These are phyloP conservation scores for Harpagoxenus sublaevis DNA, from an alignment of 2,888 invertebrate genomes.

Conservation along the genomic window DNA sequence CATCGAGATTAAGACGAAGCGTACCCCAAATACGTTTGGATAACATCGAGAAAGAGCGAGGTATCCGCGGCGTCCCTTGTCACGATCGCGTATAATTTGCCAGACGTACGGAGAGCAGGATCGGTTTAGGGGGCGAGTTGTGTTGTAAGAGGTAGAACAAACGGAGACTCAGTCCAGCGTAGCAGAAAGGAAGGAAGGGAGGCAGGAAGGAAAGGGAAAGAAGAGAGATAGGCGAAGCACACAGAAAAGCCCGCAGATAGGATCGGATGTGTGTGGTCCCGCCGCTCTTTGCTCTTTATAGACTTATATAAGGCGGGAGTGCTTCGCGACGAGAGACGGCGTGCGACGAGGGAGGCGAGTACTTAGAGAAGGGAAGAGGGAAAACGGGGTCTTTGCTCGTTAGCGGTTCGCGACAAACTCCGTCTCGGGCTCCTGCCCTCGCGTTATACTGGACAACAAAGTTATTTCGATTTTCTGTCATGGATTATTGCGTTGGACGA, in stretches of 20 bases:
- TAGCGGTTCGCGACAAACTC: slow-evolving; percentile 86
- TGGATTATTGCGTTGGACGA: neutral
- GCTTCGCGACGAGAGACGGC: slow-evolving; percentile 66
- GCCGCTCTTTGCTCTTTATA: slow-evolving; percentile 84
- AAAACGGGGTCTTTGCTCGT: slow-evolving; percentile 82
- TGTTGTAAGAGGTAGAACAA: slow-evolving; percentile 57
- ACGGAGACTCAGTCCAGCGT: slow-evolving; percentile 56
- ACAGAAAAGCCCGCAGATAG: slow-evolving; percentile 82
- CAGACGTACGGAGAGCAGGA: slow-evolving; percentile 39
- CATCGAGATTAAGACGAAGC: slow-evolving; percentile 19
- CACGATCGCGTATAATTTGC: slow-evolving; percentile 54
- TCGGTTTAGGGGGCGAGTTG: slow-evolving; percentile 47
- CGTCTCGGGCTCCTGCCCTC: slow-evolving; percentile 67
- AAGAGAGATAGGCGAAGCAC: slow-evolving; percentile 69
- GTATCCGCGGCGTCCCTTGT: slow-evolving; percentile 28
- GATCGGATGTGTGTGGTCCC: slow-evolving; percentile 86
- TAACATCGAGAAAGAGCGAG: slow-evolving; percentile 33
- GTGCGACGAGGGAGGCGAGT: slow-evolving; percentile 51
- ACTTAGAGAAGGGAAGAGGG: slow-evolving; percentile 38
- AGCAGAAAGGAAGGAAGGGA: slow-evolving; percentile 61
- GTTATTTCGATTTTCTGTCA: slow-evolving; percentile 24
- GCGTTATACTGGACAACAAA: slow-evolving; percentile 39
- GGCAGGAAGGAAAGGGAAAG: slow-evolving; percentile 59
- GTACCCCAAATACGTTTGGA: slow-evolving; percentile 15
- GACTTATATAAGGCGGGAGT: slow-evolving; percentile 84